Evolutionary conservation across 2,888 invertebrate genomes (phyloP).

Genomic region (Ormyrus labotus): DNA sequence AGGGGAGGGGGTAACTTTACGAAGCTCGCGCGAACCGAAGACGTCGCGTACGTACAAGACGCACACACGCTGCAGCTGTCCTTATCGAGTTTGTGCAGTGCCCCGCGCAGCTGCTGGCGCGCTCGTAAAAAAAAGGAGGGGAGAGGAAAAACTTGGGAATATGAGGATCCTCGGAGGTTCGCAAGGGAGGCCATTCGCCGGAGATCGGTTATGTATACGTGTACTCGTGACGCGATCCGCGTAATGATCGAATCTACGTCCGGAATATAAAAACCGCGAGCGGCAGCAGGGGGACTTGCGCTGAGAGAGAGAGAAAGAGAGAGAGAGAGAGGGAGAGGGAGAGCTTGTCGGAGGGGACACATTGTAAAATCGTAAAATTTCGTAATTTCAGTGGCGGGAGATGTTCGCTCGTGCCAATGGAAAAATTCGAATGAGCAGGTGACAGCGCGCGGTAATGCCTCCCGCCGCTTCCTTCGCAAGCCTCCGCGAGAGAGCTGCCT

Average conservation of each 20-base stretch:
- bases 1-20: conserved; percentile 27
- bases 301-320: not conserved
- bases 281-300: conserved; percentile 35
- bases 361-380: conserved; percentile 39
- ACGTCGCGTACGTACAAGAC: conserved; percentile 6
- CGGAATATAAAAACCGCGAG: not conserved
- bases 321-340: not conserved
- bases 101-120: conserved; percentile 37
- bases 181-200: too few relatives aligned
- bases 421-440: conserved; percentile 11
- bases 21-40: not conserved
- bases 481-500: not conserved
- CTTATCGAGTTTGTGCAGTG: conserved; percentile 53
- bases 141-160: too few relatives aligned
- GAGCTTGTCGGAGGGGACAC: conserved; percentile 7
- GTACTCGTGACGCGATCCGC: too few relatives aligned
- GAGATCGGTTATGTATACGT: too few relatives aligned
- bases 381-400: conserved; percentile 7
- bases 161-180: too few relatives aligned
- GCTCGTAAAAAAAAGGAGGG: conserved; percentile 34
- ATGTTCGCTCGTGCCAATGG: not conserved
- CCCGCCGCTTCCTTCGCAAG: too few relatives aligned
- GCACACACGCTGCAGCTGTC: conserved; percentile 30
- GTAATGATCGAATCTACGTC: too few relatives aligned
- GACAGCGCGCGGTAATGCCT: not conserved